Conservation (phyloP, 1,140 invertebrate species). For the Orussus abietinus region DNA sequence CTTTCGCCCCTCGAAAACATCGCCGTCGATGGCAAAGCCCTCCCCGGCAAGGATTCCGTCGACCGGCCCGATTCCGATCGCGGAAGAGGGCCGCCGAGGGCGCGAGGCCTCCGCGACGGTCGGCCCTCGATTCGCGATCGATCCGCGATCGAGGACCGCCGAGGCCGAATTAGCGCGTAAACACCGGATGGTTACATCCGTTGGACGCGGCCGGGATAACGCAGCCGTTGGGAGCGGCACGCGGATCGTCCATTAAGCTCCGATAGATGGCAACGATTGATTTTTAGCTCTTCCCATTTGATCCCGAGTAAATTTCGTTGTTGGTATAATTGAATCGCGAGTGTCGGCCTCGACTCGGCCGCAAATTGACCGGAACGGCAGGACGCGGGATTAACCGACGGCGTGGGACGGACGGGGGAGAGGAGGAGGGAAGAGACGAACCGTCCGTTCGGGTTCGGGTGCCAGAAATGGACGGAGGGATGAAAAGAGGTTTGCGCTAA, state of each 20-base stretch:
- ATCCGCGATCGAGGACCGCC: no score
- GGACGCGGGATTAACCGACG: slow-evolving; percentile 7
- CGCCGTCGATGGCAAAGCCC: no score
- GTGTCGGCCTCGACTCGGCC: slow-evolving; percentile 40
- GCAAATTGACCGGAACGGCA: slow-evolving; percentile 45
- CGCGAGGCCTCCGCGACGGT: no score
- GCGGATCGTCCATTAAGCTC: no score
- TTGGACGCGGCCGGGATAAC: no score
- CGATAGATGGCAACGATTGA: slow-evolving; percentile 21
- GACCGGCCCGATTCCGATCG: no score
- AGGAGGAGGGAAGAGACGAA: neutral
- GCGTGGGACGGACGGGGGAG: neutral
- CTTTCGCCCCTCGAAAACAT: slow-evolving; percentile 17
- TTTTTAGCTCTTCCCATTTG: slow-evolving; percentile 46
- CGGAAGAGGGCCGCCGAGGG: no score
- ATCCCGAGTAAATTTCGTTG: slow-evolving; percentile 43
- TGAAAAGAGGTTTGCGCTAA: slow-evolving; percentile 20
- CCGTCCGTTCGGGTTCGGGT: neutral
- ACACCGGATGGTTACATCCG: neutral
- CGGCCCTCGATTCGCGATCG: no score
- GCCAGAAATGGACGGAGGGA: slow-evolving; percentile 1
- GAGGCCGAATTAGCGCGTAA: no score
- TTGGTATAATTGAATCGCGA: slow-evolving; percentile 48
- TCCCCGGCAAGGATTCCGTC: no score
- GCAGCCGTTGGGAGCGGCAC: no score